Percentiles rank a stretch among this genome's conserved stretches.
These are phyloP conservation scores for Varanus komodoensis DNA, from an alignment of 2,113 vertebrate species.

Conservation along the genomic window DNA sequence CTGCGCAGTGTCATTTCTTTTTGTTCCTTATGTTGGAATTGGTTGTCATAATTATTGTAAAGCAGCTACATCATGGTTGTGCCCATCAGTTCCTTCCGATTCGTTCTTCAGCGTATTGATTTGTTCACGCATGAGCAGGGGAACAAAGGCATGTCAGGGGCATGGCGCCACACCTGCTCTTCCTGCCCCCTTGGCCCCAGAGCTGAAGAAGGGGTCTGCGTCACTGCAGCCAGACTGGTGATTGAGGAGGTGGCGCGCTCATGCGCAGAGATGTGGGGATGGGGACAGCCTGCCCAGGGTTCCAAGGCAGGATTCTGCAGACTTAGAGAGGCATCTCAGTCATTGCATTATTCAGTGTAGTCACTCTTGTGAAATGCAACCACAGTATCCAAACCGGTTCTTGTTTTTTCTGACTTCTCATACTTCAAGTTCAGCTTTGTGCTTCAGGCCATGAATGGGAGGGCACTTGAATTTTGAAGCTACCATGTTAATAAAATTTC, in stretches of 20 bases:
- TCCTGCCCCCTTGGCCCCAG: too few relatives aligned
- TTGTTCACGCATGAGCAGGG: not conserved
- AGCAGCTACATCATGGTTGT: not conserved
- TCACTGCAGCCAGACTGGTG: too few relatives aligned
- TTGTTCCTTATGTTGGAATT: conserved; percentile 43
- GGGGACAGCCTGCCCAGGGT: not conserved
- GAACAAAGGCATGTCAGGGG: too few relatives aligned
- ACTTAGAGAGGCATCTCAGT: not conserved
- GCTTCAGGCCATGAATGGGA: not conserved
- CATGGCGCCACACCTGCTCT: too few relatives aligned
- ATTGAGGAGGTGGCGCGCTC: too few relatives aligned
- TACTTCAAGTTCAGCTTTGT: not conserved
- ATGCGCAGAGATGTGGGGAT: too few relatives aligned
- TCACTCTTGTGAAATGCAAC: not conserved
- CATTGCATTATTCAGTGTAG: not conserved
- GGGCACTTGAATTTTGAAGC: not conserved
- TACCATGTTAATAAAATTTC: not conserved
- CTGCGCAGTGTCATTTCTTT: conserved; percentile 43
- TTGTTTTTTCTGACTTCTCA: not conserved
- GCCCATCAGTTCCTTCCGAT: not conserved
- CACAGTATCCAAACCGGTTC: not conserved
- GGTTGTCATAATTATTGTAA: not conserved
- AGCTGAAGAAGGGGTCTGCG: too few relatives aligned
- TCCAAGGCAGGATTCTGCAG: conserved; percentile 34
- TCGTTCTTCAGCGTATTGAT: not conserved